Evolutionary conservation across 2,888 invertebrate genomes (phyloP).

Genomic region (Furcula furcula): DNA sequence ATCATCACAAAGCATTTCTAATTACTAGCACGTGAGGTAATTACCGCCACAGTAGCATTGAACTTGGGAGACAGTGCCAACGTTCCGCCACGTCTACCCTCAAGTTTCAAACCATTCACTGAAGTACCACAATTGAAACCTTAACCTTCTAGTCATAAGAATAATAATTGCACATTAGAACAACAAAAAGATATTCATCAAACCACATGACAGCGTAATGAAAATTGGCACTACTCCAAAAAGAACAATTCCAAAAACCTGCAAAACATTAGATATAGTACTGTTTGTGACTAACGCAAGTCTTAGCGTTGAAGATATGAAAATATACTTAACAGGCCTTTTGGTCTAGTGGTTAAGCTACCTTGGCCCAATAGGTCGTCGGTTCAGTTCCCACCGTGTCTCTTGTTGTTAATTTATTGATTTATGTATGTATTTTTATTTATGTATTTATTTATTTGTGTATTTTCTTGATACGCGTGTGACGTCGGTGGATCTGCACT

Average conservation of each 20-base stretch:
- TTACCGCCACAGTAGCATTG: constrained; percentile 58
- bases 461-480: too few relatives aligned
- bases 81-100: constrained; percentile 11
- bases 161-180: constrained; percentile 20
- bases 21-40: constrained; percentile 52
- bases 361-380: too few relatives aligned
- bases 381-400: too few relatives aligned
- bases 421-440: too few relatives aligned
- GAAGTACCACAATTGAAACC: constrained; percentile 12
- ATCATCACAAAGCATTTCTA: constrained; percentile 34
- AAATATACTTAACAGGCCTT: too few relatives aligned
- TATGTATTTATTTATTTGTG: too few relatives aligned
- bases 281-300: too few relatives aligned
- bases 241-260: constrained; percentile 32
- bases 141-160: constrained; percentile 20
- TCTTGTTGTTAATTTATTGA: too few relatives aligned
- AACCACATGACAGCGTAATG: constrained; percentile 35
- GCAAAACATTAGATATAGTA: too few relatives aligned
- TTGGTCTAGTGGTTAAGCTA: too few relatives aligned
- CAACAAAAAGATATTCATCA: constrained; percentile 20
- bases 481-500: too few relatives aligned
- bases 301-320: too few relatives aligned
- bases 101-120: not conserved
- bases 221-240: constrained; percentile 46
- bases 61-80: constrained; percentile 63